phyloP scores from a whole-genome alignment of 2,888 invertebrate genomes.

The Clivina fossor region DNA sequence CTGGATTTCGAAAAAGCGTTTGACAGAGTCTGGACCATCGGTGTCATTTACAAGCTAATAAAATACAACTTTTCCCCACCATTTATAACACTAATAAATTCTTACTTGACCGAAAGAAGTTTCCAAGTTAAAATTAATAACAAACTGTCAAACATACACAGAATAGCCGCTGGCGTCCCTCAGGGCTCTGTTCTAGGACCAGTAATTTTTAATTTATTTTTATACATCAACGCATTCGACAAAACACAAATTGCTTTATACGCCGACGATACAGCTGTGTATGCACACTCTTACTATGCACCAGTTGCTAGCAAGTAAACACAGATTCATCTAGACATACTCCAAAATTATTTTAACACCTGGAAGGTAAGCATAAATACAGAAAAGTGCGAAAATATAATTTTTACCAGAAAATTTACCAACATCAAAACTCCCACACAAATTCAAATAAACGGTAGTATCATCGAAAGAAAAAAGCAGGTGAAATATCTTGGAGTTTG shows the following conservation, averaged over 20 bases:
- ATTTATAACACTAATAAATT: constrained; percentile 30
- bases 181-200: too few relatives aligned
- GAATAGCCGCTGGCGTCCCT: too few relatives aligned
- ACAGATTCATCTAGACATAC: constrained; percentile 5
- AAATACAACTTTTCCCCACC: constrained; percentile 33
- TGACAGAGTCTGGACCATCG: constrained; percentile 45
- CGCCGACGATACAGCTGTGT: constrained; percentile 37
- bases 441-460: constrained; percentile 31
- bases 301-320: background rate
- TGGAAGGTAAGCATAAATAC: constrained; percentile 8
- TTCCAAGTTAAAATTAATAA: too few relatives aligned
- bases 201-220: too few relatives aligned
- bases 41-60: constrained; percentile 41
- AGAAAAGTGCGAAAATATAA: background rate
- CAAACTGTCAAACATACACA: too few relatives aligned
- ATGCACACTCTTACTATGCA: background rate
- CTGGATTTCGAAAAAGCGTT: constrained; percentile 48
- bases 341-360: background rate
- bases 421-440: constrained; percentile 7
- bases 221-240: too few relatives aligned
- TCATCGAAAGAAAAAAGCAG: constrained; percentile 10
- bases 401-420: background rate
- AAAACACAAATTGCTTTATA: constrained; percentile 36
- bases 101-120: too few relatives aligned
- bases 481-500: constrained; percentile 41